Percentiles rank a stretch among this genome's conserved stretches.
These are phyloP conservation scores for Orgyia antiqua DNA, from an alignment of 2,888 invertebrate genomes.

Conservation along the genomic window DNA sequence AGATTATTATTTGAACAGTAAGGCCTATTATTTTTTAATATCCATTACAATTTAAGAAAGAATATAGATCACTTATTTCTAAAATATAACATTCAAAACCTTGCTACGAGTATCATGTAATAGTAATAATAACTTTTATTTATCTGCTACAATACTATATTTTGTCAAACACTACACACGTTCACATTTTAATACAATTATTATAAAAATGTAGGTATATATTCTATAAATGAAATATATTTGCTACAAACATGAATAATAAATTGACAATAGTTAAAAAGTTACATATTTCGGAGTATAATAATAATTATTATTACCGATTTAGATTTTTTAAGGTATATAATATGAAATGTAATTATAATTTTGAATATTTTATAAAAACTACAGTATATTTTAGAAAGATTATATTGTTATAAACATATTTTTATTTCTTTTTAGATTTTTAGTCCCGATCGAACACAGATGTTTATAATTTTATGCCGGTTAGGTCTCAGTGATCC, in stretches of 20 bases:
- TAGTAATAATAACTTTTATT: conserved; percentile 10
- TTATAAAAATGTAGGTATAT: conserved; percentile 16
- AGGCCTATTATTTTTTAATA: conserved; percentile 14
- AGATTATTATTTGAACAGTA: too few relatives aligned
- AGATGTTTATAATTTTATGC: conserved; percentile 10
- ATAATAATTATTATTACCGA: background rate
- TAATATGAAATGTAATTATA: too few relatives aligned
- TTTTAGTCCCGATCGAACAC: conserved; percentile 37
- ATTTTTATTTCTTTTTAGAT: conserved; percentile 11
- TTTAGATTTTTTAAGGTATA: background rate
- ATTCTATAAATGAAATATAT: conserved; percentile 12
- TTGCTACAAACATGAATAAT: conserved; percentile 6
- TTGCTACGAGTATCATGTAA: conserved; percentile 25
- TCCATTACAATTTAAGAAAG: conserved; percentile 3
- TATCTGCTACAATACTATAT: conserved; percentile 10
- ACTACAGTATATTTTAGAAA: conserved; percentile 32
- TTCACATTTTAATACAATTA: conserved; percentile 19
- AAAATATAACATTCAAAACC: conserved; percentile 14
- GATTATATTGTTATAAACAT: conserved; percentile 8
- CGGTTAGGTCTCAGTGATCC: conserved; percentile 13
- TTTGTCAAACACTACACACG: conserved; percentile 16
- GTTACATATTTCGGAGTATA: too few relatives aligned
- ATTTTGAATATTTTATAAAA: conserved; percentile 24
- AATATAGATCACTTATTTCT: too few relatives aligned
- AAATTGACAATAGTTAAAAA: conserved; percentile 19